Evolutionary conservation across 2,797 vertebrate genomes (phyloP).

Genomic region (Cheirogaleus major): DNA sequence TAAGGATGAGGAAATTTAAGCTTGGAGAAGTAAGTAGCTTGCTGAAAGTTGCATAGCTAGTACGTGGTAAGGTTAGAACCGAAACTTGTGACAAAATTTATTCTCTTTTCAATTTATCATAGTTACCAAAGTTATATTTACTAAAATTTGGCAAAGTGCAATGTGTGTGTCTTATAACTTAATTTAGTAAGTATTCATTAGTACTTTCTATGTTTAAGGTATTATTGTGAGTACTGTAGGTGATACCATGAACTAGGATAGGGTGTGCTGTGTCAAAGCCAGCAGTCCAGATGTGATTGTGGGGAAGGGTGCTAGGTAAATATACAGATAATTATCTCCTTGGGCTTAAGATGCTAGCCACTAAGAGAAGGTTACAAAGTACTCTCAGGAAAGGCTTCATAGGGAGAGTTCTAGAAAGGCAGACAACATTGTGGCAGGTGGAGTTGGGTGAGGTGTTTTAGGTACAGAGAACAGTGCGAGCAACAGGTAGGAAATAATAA

Average conservation of each 20-base stretch:
- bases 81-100: neutral
- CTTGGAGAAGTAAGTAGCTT: neutral
- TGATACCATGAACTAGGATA: neutral
- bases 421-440: neutral
- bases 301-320: neutral
- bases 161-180: neutral
- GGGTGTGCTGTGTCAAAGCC: neutral
- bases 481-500: neutral
- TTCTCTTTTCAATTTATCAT: neutral
- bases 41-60: neutral
- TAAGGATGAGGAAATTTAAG: neutral
- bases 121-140: neutral
- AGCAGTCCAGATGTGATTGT: neutral
- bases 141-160: constrained; percentile 7
- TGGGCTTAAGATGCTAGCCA: neutral
- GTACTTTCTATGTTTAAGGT: neutral
- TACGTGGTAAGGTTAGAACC: neutral
- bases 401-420: neutral
- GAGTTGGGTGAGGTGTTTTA: neutral
- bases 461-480: neutral
- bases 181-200: neutral
- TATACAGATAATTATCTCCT: neutral
- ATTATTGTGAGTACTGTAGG: neutral
- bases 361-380: neutral
- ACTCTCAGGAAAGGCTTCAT: neutral